Evolutionary conservation across 2,113 vertebrate species (phyloP), one percentile per base, ranked within the genome.

Genomic region (Gymnocephalus cernua): DNA sequence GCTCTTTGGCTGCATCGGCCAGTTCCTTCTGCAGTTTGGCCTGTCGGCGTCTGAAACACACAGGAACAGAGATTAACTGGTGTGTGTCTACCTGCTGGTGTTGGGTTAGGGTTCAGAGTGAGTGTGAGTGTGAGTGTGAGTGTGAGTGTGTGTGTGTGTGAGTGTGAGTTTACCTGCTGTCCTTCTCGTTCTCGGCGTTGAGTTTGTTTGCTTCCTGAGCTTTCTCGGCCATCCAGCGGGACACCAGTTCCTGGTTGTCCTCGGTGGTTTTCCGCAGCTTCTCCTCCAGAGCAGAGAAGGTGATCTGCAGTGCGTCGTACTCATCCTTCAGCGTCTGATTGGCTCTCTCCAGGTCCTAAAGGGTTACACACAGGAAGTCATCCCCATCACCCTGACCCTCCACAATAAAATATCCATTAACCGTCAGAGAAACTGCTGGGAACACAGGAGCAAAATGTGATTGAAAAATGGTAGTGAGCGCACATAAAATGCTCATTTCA

Each of bases 201-300:
- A 99, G 94, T 41, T 94, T 93, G 93, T 99, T 99, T 71, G 98
- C 98, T 90, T 99, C 98, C 91, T 98, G 97, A 14, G 98, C 97
- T 66, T 99, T 99, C 95, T 99, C 98, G 0, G 98, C 97, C 98
- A 99, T 99, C 98, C 98, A 99, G 8, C 98, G 96, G 0, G 97
- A 96, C 68, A 99, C 97, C 70, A 99, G 94, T 89, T 99, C 98
- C 95, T 97, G 97, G 94, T 99, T 99, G 91, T 99, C 98, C 67
- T 99, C 98, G 0, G 96, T 96, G 15, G 98, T 99, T 62, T 96
- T 97, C 79, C 98, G 95, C 56, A 99, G 94, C 57, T 99, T 99
- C 90, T 97, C 98, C 94, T 99, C 98, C 89, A 99, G 92, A 25
- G 98, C 98, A 1, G 95, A 96, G 85, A 99, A 99, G 18, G 98